Evolutionary conservation across 1,140 invertebrate species (phyloP), one percentile per base, ranked within the genome.

Genomic region (Tenebrio molitor): DNA sequence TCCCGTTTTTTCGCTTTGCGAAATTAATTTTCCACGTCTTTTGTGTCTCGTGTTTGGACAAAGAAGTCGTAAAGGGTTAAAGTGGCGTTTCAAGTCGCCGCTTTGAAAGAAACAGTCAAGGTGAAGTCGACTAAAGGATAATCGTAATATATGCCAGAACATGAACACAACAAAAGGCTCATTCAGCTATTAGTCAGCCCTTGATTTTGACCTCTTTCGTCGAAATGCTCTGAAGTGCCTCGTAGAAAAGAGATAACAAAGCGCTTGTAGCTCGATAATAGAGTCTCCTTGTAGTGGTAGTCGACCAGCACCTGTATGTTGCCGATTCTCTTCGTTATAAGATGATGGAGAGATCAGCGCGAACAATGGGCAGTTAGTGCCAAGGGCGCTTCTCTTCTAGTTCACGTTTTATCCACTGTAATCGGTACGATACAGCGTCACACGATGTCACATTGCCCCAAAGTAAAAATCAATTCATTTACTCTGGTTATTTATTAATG

Each of bases 131-230:
- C 10, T 58, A 58, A 29, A 10, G 21, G 50, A 58, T 29, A 29
- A 58, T 58, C 23, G 50, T 72, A 72, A 72, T 72, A 67, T 72
- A 72, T 72, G 70, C 63, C 63, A 66, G 70, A 72, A 66, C 70
- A 72, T 72, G 63, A 50, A 72, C 70, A 58, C 53, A 72, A 46
- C 34, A 53, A 21, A 65, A 36, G 66, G 15, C 19, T 65, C 15
- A 39, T 50, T 50, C 21, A 36, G 29, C 66, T 33, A 34, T 33
- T 65, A 66, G 44, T 33, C 63, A 64, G 69, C 17, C 63, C 44
- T 50, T 39, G 36, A 71, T 50, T 53, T 17, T 36, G 16, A 50
- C 41, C 42, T 72, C 50, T 71, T 67, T 72, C 69, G 34, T 15
- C 17, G 23, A 50, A 69, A 69, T 62, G 50, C 14, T 58, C 25